These are phyloP conservation scores for Drosophila limbata DNA, from an alignment of 2,888 invertebrate genomes.

Conservation along the genomic window DNA sequence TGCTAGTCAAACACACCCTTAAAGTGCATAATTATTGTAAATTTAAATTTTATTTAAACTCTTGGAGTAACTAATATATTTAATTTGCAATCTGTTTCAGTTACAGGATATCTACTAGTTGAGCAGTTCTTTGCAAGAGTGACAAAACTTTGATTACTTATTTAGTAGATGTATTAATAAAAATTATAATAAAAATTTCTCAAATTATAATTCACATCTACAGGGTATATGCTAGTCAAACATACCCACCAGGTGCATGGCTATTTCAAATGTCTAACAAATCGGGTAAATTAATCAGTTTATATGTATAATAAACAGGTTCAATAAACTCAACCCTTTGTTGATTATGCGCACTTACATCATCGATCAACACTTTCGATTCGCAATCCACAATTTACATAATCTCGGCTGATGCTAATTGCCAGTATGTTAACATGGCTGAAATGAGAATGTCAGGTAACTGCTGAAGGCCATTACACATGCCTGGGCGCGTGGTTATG, in stretches of 20 bases:
- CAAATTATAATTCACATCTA: neutral
- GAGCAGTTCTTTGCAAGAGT: neutral
- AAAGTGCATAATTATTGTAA: too few species aligned
- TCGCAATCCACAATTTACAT: constrained; percentile 5
- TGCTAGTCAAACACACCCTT: neutral
- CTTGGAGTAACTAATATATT: too few species aligned
- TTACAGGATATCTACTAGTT: neutral
- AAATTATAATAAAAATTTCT: neutral
- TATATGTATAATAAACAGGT: constrained; percentile 1
- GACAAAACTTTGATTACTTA: too few species aligned
- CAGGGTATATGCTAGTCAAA: neutral
- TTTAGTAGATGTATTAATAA: too few species aligned
- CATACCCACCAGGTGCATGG: neutral
- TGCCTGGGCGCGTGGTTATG: constrained; percentile 1
- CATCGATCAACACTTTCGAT: constrained; percentile 18
- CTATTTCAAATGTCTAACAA: neutral
- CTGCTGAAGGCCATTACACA: constrained; percentile 12
- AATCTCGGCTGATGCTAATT: constrained; percentile 10
- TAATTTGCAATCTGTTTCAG: too few species aligned
- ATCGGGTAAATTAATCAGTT: constrained; percentile 1
- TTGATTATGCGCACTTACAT: neutral
- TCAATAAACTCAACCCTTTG: constrained; percentile 6
- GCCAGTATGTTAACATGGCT: constrained; percentile 15
- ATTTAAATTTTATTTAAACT: too few species aligned
- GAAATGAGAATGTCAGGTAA: constrained; percentile 9